A percentile compares a stretch with the other conserved stretches of the same genome.
Conservation (phyloP, 2,113 vertebrate species). For the Muntiacus muntjak region DNA sequence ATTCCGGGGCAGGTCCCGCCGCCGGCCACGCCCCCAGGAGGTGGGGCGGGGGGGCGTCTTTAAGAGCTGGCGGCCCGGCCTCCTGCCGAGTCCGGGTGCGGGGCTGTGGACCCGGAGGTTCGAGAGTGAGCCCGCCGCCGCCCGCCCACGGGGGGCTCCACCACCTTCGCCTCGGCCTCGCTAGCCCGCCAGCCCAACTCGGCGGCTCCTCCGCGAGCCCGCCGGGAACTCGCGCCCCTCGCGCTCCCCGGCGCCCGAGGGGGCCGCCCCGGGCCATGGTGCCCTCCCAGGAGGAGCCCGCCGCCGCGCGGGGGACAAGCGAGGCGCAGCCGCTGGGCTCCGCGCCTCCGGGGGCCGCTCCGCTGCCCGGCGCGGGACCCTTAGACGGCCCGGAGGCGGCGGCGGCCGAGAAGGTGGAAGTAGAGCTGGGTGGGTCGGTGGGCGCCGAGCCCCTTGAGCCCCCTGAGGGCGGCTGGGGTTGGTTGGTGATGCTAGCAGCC, state of each 20-base stretch:
- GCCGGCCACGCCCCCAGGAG: background rate
- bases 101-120: background rate
- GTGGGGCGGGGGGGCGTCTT: background rate
- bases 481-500: constrained; percentile 95
- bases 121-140: fast-evolving
- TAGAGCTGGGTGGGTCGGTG: constrained; percentile 51
- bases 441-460: constrained; percentile 63
- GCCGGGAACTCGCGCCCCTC: background rate
- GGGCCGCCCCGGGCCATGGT: constrained; percentile 57
- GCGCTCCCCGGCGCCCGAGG: background rate
- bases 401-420: constrained; percentile 25
- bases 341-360: background rate
- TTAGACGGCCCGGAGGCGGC: constrained; percentile 46
- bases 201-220: background rate
- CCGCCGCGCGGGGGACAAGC: background rate
- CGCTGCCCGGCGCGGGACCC: constrained; percentile 75
- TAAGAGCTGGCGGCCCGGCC: background rate
- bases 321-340: background rate
- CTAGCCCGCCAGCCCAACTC: background rate
- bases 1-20: background rate
- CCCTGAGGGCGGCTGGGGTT: constrained; percentile 97
- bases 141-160: background rate
- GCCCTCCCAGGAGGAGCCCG: constrained; percentile 42
- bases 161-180: background rate
- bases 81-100: background rate